Percentiles rank a stretch among this genome's conserved stretches.
Conservation (phyloP, 2,888 invertebrate species). For the Gandaritis pyraliata region DNA sequence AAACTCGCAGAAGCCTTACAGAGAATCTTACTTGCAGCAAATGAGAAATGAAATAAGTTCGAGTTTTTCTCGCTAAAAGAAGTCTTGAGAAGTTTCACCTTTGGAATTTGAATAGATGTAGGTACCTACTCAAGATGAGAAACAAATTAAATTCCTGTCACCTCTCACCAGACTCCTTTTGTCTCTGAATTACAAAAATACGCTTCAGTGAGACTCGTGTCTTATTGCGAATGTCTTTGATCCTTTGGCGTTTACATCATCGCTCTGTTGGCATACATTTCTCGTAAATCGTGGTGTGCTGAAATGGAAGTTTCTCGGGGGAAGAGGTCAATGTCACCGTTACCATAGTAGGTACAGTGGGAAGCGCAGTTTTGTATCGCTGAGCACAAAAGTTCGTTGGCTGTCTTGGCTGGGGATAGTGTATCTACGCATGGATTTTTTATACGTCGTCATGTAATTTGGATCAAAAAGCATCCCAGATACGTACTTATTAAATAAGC, state of each 20-base stretch:
- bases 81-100: slow-evolving; percentile 36
- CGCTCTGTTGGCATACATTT: slow-evolving; percentile 33
- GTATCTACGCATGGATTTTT: neutral
- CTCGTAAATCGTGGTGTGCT: slow-evolving; percentile 43
- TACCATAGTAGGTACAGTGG: slow-evolving; percentile 36
- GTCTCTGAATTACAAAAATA: slow-evolving; percentile 17
- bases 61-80: slow-evolving; percentile 24
- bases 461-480: slow-evolving; percentile 79
- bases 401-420: slow-evolving; percentile 40
- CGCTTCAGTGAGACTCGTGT: slow-evolving; percentile 18
- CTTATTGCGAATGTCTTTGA: slow-evolving; percentile 27
- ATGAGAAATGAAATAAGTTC: slow-evolving; percentile 36
- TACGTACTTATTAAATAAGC: slow-evolving; percentile 79
- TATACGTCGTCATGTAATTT: slow-evolving; percentile 65
- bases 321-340: slow-evolving; percentile 71
- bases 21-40: slow-evolving; percentile 23
- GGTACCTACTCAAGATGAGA: slow-evolving; percentile 32
- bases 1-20: slow-evolving; percentile 22
- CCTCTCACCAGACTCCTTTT: slow-evolving; percentile 26
- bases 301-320: slow-evolving; percentile 52
- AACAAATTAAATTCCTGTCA: slow-evolving; percentile 35
- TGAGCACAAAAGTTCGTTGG: slow-evolving; percentile 40
- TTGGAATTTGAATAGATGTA: slow-evolving; percentile 31
- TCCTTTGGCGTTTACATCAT: slow-evolving; percentile 20
- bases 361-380: slow-evolving; percentile 29